Conservation (phyloP, 2,888 invertebrate species). For the Chrysopilus asiliformis region DNA sequence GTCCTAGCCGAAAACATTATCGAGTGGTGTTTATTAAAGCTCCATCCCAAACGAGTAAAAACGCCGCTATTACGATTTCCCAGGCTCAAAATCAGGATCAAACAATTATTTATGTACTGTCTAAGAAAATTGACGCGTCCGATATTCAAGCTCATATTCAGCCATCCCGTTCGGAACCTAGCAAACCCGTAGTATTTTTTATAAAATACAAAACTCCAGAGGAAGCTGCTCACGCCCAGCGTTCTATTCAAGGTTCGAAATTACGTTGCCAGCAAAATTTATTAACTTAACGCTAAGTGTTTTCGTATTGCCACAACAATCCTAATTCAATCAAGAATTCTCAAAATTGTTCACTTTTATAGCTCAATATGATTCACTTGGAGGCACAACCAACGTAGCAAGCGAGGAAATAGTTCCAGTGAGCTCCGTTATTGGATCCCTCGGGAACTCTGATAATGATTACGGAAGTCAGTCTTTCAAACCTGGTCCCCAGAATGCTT, state of each 20-base stretch:
- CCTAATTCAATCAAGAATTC: no score
- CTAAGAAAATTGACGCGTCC: constrained; percentile 29
- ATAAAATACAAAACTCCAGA: constrained; percentile 36
- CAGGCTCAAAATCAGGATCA: constrained; percentile 29
- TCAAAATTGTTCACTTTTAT: neutral
- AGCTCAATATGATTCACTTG: neutral
- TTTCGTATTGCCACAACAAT: no score
- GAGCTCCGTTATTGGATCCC: neutral
- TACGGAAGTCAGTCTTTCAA: no score
- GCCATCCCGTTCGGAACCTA: constrained; percentile 27
- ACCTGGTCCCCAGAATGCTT: no score
- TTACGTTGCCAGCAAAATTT: no score
- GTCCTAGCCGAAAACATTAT: constrained; percentile 33
- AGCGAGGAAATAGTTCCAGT: neutral
- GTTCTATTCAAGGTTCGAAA: constrained; percentile 27
- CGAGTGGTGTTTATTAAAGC: constrained; percentile 35
- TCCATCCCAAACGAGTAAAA: constrained; percentile 26
- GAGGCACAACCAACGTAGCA: neutral
- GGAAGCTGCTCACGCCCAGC: constrained; percentile 33
- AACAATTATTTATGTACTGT: constrained; percentile 33
- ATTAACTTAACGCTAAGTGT: no score
- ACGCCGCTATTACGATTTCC: constrained; percentile 26
- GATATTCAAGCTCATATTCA: constrained; percentile 30
- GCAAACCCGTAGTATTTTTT: constrained; percentile 36
- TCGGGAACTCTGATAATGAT: no score